A percentile compares a stretch with the other conserved stretches of the same genome.
These are phyloP conservation scores for Amiota mariae DNA, from an alignment of 2,888 invertebrate genomes.

Conservation along the genomic window DNA sequence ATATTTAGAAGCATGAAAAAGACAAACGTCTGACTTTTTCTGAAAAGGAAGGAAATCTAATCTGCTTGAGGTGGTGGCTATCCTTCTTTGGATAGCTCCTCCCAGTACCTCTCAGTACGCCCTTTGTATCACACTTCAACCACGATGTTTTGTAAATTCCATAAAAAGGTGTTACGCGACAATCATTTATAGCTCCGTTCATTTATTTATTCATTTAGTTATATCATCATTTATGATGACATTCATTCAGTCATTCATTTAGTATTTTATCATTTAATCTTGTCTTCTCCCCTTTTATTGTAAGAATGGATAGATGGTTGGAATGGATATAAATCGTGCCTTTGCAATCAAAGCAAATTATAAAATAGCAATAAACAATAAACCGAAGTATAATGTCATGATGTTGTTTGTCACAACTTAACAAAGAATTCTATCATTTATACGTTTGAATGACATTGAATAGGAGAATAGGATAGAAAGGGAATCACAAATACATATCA, in stretches of 20 bases:
- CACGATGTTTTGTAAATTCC: conserved; percentile 16
- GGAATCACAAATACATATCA: neutral
- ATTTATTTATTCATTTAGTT: neutral
- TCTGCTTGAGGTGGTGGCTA: too few species aligned
- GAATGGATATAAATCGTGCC: conserved; percentile 56
- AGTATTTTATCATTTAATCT: neutral
- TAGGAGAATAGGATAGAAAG: neutral
- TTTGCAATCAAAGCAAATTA: conserved; percentile 54
- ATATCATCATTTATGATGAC: too few species aligned
- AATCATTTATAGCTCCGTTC: conserved; percentile 26
- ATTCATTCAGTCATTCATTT: conserved; percentile 2
- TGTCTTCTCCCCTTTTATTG: conserved; percentile 34
- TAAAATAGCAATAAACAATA: conserved; percentile 48
- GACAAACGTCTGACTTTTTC: too few species aligned
- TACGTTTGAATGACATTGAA: conserved; percentile 5
- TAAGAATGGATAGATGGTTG: conserved; percentile 18
- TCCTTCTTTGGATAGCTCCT: too few species aligned
- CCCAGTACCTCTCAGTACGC: neutral
- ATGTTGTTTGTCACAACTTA: conserved; percentile 21
- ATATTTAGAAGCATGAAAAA: too few species aligned
- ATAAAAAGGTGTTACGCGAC: conserved; percentile 58
- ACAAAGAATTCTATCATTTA: neutral
- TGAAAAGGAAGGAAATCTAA: too few species aligned
- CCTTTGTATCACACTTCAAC: neutral
- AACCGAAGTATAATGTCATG: neutral